Base-by-base conservation (phyloP, 2,113 vertebrate genomes). In the Strix uralensis region DNA sequence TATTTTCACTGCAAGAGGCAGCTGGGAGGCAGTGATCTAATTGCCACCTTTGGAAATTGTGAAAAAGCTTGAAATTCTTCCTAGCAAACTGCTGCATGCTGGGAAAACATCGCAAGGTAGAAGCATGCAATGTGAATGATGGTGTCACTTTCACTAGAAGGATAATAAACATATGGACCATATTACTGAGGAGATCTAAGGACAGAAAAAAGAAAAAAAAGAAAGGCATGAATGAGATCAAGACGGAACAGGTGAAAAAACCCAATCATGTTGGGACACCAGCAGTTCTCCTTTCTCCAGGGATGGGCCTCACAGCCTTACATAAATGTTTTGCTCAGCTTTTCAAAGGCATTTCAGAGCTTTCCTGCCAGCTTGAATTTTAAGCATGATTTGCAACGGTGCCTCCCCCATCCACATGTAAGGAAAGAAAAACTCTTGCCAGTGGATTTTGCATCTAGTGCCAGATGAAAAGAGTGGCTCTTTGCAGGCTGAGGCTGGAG, bases 311-410 rank as follows among this genome's bases (percentile, higher is more conserved):
- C 32, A 23, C 23, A 80, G 65, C 46, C 58, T 73, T 54, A 77
- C 19, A 69, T 47, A 90, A 94, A 94, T 65, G 90, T 79, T 96
- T 90, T 89, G 51, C 78, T 96, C 94, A 89, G 26, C 42, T 54
- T 90, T 92, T 96, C 87, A 93, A 93, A 93, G 71, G 72, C 25
- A 38, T 94, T 91, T 91, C 91, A 83, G 94, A 94, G 86, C 38
- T 91, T 61, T 87, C 92, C 88, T 80, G 61, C 32, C 92, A 92
- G 80, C 61, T 88, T 89, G 75, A 92, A 94, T 96, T 96, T 96
- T 94, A 82, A 94, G 88, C 67, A 12, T 36, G 69, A 86, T 95
- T 96, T 96, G 92, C 84, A 94, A 67, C 0, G 1, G 61, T 63
- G 36, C 40, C 91, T 90, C 42, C 61, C 44, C 38, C 65, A 87